A percentile compares a stretch with the other conserved stretches of the same genome.
phyloP scores from a whole-genome alignment of 2,888 invertebrate species.

The Netelia melanura region DNA sequence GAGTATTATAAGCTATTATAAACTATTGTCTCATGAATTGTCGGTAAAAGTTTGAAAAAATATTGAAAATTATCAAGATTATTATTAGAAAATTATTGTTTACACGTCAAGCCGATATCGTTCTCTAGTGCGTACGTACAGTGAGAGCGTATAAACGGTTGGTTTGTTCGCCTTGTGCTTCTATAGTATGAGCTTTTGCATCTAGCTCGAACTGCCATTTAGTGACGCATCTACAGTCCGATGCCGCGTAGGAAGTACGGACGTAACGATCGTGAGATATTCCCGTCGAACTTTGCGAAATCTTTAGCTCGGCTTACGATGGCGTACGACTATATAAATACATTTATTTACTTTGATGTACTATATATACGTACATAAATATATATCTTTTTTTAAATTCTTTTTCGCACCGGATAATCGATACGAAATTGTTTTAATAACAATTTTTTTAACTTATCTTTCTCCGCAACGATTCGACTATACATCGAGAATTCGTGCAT shows the following conservation, averaged over 20 bases:
- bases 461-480: slow-evolving; percentile 3
- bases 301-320: neutral
- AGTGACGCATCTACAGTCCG: neutral
- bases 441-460: neutral
- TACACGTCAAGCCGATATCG: too few species aligned
- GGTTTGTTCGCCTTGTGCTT: neutral
- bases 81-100: too few species aligned
- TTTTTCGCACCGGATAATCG: too few species aligned
- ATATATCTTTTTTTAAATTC: too few species aligned
- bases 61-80: too few species aligned
- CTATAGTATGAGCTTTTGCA: slow-evolving; percentile 10
- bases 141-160: neutral
- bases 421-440: too few species aligned
- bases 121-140: too few species aligned
- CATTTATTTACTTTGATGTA: neutral
- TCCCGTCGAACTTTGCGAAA: neutral
- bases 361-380: neutral
- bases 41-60: too few species aligned
- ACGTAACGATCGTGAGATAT: neutral
- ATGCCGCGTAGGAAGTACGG: neutral
- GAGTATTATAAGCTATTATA: too few species aligned
- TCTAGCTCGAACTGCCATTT: neutral
- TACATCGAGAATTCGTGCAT: neutral
- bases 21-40: too few species aligned
- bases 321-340: neutral